Conservation (phyloP, 2,797 vertebrate genomes). For the Serranus cabrilla region DNA sequence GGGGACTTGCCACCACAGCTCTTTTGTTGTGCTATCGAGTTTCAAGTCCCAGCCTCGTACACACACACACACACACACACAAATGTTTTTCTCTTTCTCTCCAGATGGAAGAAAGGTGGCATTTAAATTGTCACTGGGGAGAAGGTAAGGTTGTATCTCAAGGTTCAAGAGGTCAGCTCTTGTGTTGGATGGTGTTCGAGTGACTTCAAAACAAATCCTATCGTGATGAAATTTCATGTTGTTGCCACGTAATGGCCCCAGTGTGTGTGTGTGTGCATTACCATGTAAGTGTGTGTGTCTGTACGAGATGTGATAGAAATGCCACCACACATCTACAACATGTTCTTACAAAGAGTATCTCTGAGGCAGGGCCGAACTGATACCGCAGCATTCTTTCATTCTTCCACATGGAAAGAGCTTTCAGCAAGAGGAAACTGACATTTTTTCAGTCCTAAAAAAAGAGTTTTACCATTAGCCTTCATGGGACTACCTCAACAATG, state of each 20-base stretch:
- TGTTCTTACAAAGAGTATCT: slow-evolving; percentile 49
- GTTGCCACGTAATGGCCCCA: slow-evolving; percentile 53
- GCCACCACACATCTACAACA: slow-evolving; percentile 48
- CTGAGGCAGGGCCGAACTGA: slow-evolving; percentile 37
- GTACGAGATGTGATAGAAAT: slow-evolving; percentile 60
- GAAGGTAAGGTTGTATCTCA: slow-evolving; percentile 77
- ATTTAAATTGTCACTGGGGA: slow-evolving; percentile 86
- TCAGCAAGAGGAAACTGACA: not conserved
- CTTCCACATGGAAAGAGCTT: not conserved
- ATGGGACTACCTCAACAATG: not conserved
- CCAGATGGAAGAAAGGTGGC: slow-evolving; percentile 82
- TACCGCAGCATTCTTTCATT: slow-evolving; percentile 9
- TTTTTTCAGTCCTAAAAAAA: not conserved
- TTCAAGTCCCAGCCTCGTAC: slow-evolving; percentile 79
- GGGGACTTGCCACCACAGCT: slow-evolving; percentile 84
- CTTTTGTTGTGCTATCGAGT: slow-evolving; percentile 89
- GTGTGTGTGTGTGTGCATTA: slow-evolving; percentile 20
- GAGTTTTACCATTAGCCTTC: not conserved
- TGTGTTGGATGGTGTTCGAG: slow-evolving; percentile 75
- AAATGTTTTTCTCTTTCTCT: slow-evolving; percentile 68
- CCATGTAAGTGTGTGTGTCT: slow-evolving; percentile 15
- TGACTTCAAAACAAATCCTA: slow-evolving; percentile 84
- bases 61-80: slow-evolving; percentile 56
- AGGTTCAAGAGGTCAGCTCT: slow-evolving; percentile 85
- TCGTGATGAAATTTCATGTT: slow-evolving; percentile 81